Base-by-base conservation (phyloP, 1,140 invertebrate genomes). In the Vanessa tameamea region DNA sequence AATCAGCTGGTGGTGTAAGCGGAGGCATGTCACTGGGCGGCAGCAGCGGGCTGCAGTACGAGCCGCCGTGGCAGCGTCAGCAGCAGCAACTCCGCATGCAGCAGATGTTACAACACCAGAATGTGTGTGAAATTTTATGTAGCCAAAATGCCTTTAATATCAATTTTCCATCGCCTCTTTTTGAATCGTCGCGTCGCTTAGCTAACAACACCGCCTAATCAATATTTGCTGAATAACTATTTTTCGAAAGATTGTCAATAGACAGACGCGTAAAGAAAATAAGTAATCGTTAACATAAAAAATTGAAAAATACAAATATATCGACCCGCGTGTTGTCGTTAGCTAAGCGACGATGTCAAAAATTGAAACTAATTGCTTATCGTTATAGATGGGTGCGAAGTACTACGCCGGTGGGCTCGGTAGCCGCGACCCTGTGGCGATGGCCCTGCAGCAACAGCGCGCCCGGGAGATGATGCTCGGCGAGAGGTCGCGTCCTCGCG, bases 341-440 rank as follows among this genome's bases (percentile, higher is more conserved):
- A 57, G 20, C 20, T 57, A 57, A 57, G 53, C 53, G 53, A 57
- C 53, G 20, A 8, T 23, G 20, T 57, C 53, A 57, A 9, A 23
- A 7, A 57, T 57, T 20, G 53, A 11, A 23, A 57, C 53, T 57
- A 57, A 61, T 15, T 31, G 26, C 57, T 61, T 7, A 5, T n/a
- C 14, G 26, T n/a, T 15, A 13, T 57, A 69, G 78, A 89, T 91
- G 88, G 86, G 84, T 13, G 86, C 89, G 59, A 93, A 93, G 83
- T 91, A 87, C 84, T 93, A 93, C 85, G 89, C 92, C 26, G 92
- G 92, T 69, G 92, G 92, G 3, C 86, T 93, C 15, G 92, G 92
- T 77, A 92, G 90, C 75, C 90, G 92, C 67, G 92, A 93, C 81
- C 91, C 92, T 23, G 85, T 92, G 57, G 90, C 90, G 68, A 93